These are phyloP conservation scores for Antennarius maculatus DNA, from an alignment of 2,797 vertebrate species.

Conservation along the genomic window DNA sequence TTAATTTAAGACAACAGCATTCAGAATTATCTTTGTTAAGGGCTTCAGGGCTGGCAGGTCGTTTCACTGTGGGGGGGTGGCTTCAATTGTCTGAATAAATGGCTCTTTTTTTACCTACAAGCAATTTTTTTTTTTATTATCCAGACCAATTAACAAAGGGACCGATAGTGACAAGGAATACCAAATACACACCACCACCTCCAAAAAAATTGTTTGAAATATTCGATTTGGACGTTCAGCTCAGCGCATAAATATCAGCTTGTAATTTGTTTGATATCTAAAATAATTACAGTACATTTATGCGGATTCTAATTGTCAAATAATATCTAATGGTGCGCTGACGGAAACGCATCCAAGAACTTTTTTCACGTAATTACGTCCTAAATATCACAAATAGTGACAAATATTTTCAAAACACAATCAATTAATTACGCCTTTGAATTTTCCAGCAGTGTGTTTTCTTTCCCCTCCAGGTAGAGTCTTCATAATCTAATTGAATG, in stretches of 20 bases:
- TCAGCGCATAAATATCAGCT: constrained; percentile 34
- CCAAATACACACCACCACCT: constrained; percentile 29
- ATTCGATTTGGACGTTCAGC: background rate
- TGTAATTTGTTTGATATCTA: constrained; percentile 52
- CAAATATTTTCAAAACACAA: constrained; percentile 57
- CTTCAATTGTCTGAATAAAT: constrained; percentile 83
- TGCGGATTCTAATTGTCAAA: constrained; percentile 55
- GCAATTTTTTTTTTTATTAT: constrained; percentile 55
- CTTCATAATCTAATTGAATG: constrained; percentile 66
- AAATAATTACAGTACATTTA: constrained; percentile 62
- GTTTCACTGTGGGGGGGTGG: constrained; percentile 37
- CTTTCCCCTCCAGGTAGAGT: constrained; percentile 42
- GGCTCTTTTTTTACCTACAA: constrained; percentile 78
- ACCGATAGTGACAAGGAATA: constrained; percentile 31
- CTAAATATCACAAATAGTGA: constrained; percentile 61
- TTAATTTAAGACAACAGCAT: constrained; percentile 82
- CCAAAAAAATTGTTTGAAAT: background rate
- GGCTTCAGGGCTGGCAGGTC: constrained; percentile 69
- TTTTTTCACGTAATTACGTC: constrained; percentile 55
- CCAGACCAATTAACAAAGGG: constrained; percentile 73
- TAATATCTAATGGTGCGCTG: constrained; percentile 39
- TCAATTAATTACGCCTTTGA: constrained; percentile 47
- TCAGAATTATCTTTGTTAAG: constrained; percentile 72
- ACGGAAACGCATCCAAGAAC: constrained; percentile 44
- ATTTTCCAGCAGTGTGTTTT: constrained; percentile 5